phyloP scores from a whole-genome alignment of 23 tunicate genomes.

The Oikopleura vanhoeffeni region DNA sequence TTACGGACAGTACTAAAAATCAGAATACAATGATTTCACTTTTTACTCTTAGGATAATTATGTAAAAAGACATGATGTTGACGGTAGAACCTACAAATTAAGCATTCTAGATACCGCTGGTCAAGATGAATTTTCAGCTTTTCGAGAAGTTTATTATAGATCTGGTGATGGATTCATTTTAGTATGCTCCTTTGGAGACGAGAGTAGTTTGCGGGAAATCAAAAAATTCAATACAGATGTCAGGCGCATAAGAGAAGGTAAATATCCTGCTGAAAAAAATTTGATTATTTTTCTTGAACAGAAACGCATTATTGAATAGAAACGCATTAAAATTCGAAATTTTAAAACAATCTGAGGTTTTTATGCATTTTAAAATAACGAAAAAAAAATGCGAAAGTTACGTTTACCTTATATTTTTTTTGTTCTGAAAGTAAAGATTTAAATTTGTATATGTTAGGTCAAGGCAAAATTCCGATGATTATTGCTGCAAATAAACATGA shows the following conservation, averaged over 20 bases:
- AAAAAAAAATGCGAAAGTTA: too few relatives aligned
- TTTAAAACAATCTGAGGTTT: too few relatives aligned
- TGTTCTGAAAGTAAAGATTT: too few relatives aligned
- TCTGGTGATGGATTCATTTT: neutral
- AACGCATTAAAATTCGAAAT: too few relatives aligned
- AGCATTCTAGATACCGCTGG: slow-evolving; percentile 13
- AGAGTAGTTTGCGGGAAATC: neutral
- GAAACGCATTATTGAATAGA: too few relatives aligned
- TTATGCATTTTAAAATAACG: too few relatives aligned
- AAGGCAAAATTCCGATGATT: neutral
- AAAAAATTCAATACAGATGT: neutral
- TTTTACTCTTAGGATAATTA: neutral
- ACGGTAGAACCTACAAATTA: slow-evolving; percentile 8
- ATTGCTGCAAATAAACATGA: neutral
- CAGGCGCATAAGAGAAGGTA: neutral
- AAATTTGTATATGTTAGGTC: too few relatives aligned
- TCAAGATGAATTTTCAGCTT: slow-evolving; percentile 5
- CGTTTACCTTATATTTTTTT: too few relatives aligned
- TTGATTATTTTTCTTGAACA: too few relatives aligned
- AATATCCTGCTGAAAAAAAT: too few relatives aligned
- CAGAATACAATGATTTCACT: too few relatives aligned
- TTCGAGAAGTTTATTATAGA: neutral
- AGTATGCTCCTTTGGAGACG: neutral
- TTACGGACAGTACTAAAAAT: too few relatives aligned
- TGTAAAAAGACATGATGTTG: slow-evolving; percentile 5